Percentiles rank a stretch among this genome's conserved stretches.
Conservation (phyloP, 2,113 vertebrate species). For the Corynorhinus townsendii region DNA sequence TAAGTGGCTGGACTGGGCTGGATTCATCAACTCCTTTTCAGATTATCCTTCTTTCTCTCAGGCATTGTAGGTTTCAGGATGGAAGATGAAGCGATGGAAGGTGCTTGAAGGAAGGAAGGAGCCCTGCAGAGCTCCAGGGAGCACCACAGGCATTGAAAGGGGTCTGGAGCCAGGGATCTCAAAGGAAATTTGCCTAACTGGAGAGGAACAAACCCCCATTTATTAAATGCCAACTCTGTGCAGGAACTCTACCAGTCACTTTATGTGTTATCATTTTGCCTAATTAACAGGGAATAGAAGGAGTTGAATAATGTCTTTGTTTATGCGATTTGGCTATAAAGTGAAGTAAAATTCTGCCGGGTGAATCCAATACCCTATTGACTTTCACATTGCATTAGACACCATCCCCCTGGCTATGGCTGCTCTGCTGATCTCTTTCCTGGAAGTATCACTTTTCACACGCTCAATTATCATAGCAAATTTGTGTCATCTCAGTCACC, state of each 20-base stretch:
- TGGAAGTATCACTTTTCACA: conserved; percentile 43
- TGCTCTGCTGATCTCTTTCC: neutral
- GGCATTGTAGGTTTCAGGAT: neutral
- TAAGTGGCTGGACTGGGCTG: neutral
- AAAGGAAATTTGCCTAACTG: neutral
- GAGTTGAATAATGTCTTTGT: conserved; percentile 20
- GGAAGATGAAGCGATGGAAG: neutral
- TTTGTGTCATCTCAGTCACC: conserved; percentile 38
- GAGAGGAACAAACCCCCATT: neutral
- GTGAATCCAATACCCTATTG: conserved; percentile 10
- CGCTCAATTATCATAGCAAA: neutral
- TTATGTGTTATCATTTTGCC: neutral
- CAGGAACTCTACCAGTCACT: neutral
- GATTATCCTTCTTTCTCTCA: neutral
- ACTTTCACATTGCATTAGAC: neutral
- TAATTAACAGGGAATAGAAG: conserved; percentile 23
- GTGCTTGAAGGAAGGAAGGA: neutral
- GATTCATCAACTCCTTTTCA: neutral
- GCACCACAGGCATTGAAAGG: neutral
- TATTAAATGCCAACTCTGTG: neutral
- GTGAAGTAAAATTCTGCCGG: neutral
- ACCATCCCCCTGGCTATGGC: neutral
- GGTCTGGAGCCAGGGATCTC: neutral
- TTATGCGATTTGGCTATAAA: conserved; percentile 28
- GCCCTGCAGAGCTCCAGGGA: neutral